Evolutionary conservation across 2,113 vertebrate genomes (phyloP), one percentile per base, ranked within the genome.

Genomic region (Tupaia tana): DNA sequence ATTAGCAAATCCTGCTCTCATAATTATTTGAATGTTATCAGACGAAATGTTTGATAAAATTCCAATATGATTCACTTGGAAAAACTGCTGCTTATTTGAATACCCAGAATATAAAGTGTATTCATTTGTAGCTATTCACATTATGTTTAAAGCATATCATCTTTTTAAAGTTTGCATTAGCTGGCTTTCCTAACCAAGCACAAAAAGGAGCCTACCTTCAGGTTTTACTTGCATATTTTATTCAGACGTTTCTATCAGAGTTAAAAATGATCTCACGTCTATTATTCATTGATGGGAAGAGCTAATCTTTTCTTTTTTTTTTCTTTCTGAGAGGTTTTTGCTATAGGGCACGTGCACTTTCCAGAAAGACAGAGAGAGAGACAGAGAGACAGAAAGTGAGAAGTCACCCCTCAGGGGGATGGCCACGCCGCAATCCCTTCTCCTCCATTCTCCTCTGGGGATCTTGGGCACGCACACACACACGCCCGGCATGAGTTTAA

Each of bases 1-100:
- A 98, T 98, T 97, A 98, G 97, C 15, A 73, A 97, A 96, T 96
- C 96, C 91, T 98, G 96, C 94, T 98, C 97, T 95, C 93, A 70
- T 96, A 98, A 98, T 98, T 97, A 98, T 98, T 97, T 77, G 78
- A 97, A 98, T 97, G 95, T 89, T 98, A 97, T 96, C 92, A 96
- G 84, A 95, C 97, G 95, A 98, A 95, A 97, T 97, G 97, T 98
- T 92, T 96, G 98, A 98, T 98, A 98, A 98, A 98, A 97, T 29
- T 29, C 29, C 95, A 98, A 18, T 92, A 93, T 82, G 97, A 98
- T 95, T 94, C 97, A 97, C 98, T 63, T 97, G 86, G 91, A 97
- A 96, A 98, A 98, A 95, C 29, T 80, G 91, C 95, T 95, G 81
- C 95, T 96, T 93, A 94, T 97, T 88, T 95, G 91, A 97, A 93